Evolutionary conservation across 2,797 vertebrate species (phyloP).

Genomic region (Salmo trutta): DNA sequence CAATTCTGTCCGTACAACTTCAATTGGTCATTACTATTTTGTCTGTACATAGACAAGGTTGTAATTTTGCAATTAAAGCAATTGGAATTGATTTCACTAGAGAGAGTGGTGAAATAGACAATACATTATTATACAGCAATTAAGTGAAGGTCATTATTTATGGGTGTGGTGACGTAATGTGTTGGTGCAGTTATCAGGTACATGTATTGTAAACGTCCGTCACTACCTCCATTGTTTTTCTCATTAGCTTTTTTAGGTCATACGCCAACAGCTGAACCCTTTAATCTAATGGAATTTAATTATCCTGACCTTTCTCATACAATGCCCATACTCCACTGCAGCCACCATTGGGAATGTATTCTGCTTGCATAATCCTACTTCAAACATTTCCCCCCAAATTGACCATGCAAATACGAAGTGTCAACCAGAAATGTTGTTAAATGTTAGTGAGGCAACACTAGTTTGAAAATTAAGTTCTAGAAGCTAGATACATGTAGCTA

Average conservation of each 20-base stretch:
- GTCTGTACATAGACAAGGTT: background rate
- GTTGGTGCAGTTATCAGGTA: constrained; percentile 24
- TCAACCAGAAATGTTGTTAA: constrained; percentile 54
- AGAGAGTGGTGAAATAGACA: constrained; percentile 35
- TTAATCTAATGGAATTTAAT: constrained; percentile 75
- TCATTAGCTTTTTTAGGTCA: constrained; percentile 60
- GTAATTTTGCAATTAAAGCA: constrained; percentile 25
- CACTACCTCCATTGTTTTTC: constrained; percentile 56
- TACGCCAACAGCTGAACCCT: constrained; percentile 60
- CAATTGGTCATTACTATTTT: background rate
- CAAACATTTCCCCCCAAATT: constrained; percentile 45
- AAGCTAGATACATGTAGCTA: background rate
- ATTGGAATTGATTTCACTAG: constrained; percentile 24
- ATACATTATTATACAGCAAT: constrained; percentile 48
- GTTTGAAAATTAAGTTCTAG: background rate
- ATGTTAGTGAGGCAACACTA: constrained; percentile 39
- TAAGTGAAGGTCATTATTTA: constrained; percentile 57
- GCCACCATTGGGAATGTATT: constrained; percentile 46
- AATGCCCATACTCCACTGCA: constrained; percentile 43
- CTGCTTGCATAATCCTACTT: constrained; percentile 50
- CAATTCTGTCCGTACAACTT: too few species aligned
- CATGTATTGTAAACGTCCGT: constrained; percentile 39
- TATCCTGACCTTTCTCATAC: constrained; percentile 70
- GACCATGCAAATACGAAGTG: constrained; percentile 36
- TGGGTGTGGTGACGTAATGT: constrained; percentile 46